Evolutionary conservation across 2,113 vertebrate species (phyloP).

Genomic region (Brienomyrus longianalis): DNA sequence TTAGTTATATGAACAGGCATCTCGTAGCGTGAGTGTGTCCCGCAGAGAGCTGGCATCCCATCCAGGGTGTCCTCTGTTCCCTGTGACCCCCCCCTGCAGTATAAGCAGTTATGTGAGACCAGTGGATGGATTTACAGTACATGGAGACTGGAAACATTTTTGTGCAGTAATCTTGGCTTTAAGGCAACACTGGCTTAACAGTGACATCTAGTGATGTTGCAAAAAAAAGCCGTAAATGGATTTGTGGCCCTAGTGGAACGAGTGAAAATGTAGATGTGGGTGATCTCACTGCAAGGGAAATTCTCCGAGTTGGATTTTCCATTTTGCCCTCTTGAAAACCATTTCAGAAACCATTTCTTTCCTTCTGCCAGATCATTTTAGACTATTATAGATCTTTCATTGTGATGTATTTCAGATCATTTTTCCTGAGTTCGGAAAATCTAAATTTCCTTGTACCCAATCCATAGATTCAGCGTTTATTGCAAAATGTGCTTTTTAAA

Average conservation of each 20-base stretch:
- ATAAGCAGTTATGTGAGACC: not conserved
- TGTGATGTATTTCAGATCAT: not conserved
- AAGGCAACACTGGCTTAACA: slow-evolving; percentile 55
- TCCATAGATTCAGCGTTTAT: not conserved
- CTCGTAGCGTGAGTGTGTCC: not conserved
- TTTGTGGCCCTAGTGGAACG: slow-evolving; percentile 20
- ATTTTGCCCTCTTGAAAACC: slow-evolving; percentile 38
- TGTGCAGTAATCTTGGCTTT: not conserved
- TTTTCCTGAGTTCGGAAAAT: not conserved
- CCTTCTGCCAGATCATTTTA: not conserved
- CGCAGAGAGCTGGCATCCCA: not conserved
- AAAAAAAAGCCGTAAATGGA: not conserved
- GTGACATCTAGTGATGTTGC: slow-evolving; percentile 56
- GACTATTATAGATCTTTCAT: not conserved
- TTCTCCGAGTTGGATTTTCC: slow-evolving; percentile 53
- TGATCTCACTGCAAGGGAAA: slow-evolving; percentile 54
- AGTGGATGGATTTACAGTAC: not conserved
- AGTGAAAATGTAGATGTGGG: slow-evolving; percentile 38
- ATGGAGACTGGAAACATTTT: not conserved
- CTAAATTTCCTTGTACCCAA: not conserved
- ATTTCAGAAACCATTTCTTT: slow-evolving; percentile 26
- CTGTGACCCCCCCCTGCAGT: not conserved
- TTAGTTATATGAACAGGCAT: not conserved
- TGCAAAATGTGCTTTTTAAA: not conserved
- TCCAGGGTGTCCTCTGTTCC: not conserved